Evolutionary conservation across 2,113 vertebrate genomes (phyloP).

Genomic region (Cepphus grylle): DNA sequence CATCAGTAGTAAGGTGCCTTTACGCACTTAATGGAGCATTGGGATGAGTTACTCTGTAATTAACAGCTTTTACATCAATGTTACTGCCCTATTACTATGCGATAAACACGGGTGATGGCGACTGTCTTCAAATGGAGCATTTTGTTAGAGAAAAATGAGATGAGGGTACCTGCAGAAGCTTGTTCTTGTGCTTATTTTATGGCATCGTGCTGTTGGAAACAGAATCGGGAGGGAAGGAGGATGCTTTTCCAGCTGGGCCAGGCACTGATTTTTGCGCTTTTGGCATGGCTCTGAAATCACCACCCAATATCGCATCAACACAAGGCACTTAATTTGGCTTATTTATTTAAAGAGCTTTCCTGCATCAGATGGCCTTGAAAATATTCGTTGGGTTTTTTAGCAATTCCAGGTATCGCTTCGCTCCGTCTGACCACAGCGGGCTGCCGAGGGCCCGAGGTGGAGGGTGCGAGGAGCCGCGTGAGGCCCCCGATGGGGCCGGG

Average conservation of each 20-base stretch:
- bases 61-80: background rate
- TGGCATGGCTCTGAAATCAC: background rate
- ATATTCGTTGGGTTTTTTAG: accelerated
- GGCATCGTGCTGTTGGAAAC: background rate
- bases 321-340: background rate
- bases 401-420: background rate
- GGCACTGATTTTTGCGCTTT: background rate
- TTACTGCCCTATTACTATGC: background rate
- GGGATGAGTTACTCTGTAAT: background rate
- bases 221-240: background rate
- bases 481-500: no score
- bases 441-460: accelerated
- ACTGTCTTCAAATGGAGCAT: background rate
- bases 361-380: background rate
- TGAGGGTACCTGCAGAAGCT: background rate
- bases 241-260: background rate
- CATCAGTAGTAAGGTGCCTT: background rate
- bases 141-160: background rate
- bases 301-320: background rate
- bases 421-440: background rate
- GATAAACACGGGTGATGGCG: background rate
- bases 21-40: background rate
- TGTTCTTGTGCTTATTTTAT: background rate
- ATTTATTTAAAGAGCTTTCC: background rate
- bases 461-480: accelerated